A percentile compares a stretch with the other conserved stretches of the same genome.
Conservation (phyloP, 2,113 vertebrate species). For the Elgaria multicarinata region DNA sequence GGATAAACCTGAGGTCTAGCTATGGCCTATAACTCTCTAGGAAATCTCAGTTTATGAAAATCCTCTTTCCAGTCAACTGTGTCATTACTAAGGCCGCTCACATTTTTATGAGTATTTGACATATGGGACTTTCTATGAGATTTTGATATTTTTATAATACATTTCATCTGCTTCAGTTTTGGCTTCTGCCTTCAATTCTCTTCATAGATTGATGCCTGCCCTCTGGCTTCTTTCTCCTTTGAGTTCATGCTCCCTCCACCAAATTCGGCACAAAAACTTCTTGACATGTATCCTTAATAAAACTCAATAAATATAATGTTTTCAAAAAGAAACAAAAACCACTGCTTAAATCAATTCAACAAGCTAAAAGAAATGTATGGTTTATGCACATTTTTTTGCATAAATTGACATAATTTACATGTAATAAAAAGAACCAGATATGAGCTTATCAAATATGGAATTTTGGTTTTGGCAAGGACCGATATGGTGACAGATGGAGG, state of each 20-base stretch:
- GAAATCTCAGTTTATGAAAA: conserved; percentile 14
- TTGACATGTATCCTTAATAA: background rate
- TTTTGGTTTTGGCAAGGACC: background rate
- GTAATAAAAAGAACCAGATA: background rate
- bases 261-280: background rate
- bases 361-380: background rate
- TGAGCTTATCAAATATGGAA: background rate
- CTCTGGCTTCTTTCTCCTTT: background rate
- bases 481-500: background rate
- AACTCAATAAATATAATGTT: background rate
- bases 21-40: background rate
- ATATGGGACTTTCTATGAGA: conserved; percentile 1
- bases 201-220: background rate
- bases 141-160: conserved; percentile 16
- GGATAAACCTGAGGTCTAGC: too few species aligned
- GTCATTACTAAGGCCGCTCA: background rate
- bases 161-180: background rate
- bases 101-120: conserved; percentile 8
- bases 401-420: background rate
- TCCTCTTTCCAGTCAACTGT: background rate
- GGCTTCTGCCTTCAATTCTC: background rate
- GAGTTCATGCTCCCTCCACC: background rate
- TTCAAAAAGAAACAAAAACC: background rate
- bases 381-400: background rate
- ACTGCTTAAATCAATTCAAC: background rate